These are phyloP conservation scores for Carterocephalus palaemon DNA, from an alignment of 2,888 invertebrate species.

Conservation along the genomic window DNA sequence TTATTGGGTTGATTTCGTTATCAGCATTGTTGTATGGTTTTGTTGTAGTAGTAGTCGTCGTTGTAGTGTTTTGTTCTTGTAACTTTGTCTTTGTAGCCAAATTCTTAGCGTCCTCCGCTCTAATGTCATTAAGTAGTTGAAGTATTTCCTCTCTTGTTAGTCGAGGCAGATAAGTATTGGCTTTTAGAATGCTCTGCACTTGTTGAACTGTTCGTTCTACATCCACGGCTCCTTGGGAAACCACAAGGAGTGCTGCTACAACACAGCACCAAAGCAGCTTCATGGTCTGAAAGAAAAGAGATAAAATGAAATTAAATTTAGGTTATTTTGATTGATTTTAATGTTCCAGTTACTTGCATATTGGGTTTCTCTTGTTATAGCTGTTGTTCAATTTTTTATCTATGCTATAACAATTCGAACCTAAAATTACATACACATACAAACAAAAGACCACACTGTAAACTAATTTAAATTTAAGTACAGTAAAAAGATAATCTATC, in stretches of 20 bases:
- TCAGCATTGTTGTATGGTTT: slow-evolving; percentile 44
- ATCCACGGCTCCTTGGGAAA: slow-evolving; percentile 55
- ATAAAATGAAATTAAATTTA: background rate
- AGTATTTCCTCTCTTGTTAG: slow-evolving; percentile 82
- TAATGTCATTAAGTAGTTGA: slow-evolving; percentile 82
- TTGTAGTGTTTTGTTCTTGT: slow-evolving; percentile 29
- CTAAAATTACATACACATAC: too few relatives aligned
- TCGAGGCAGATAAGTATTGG: slow-evolving; percentile 81
- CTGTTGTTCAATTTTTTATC: too few relatives aligned
- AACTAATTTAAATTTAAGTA: too few relatives aligned
- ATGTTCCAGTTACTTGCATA: too few relatives aligned
- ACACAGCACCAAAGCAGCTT: slow-evolving; percentile 55
- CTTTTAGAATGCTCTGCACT: slow-evolving; percentile 81
- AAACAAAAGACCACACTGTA: too few relatives aligned
- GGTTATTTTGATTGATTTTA: too few relatives aligned
- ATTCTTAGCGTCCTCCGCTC: slow-evolving; percentile 69
- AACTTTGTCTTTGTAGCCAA: slow-evolving; percentile 44
- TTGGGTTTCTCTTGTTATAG: too few relatives aligned
- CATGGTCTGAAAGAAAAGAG: slow-evolving; percentile 57
- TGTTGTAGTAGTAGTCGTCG: slow-evolving; percentile 27
- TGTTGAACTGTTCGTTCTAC: slow-evolving; percentile 82
- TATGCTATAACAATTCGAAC: too few relatives aligned
- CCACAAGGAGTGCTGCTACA: slow-evolving; percentile 41
- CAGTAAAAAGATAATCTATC: too few relatives aligned
- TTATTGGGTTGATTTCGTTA: slow-evolving; percentile 47